phyloP scores from a whole-genome alignment of 2,113 vertebrate genomes.

The Perca flavescens region DNA sequence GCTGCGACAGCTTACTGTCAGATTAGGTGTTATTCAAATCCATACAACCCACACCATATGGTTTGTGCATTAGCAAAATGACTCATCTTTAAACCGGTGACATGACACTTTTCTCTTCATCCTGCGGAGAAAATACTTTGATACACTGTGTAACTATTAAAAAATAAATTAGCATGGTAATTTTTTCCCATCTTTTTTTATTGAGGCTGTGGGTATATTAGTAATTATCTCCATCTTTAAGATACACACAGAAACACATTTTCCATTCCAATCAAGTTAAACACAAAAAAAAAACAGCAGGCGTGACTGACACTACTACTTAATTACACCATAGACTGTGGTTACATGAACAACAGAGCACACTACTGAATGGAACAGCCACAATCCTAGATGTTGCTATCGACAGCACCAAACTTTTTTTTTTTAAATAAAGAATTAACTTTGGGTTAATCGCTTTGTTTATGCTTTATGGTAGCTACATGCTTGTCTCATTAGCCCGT shows the following conservation, averaged over 20 bases:
- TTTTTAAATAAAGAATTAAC: too few relatives aligned
- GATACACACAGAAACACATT: neutral
- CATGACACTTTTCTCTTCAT: constrained; percentile 1
- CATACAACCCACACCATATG: constrained; percentile 13
- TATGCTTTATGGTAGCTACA: too few relatives aligned
- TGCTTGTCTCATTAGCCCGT: too few relatives aligned
- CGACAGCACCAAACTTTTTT: too few relatives aligned
- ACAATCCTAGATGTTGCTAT: too few relatives aligned
- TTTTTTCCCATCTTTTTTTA: neutral
- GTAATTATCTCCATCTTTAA: neutral
- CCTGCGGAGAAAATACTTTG: neutral
- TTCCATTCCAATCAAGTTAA: neutral
- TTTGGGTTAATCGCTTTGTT: too few relatives aligned
- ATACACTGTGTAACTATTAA: neutral
- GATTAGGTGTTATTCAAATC: constrained; percentile 31
- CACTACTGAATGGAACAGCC: neutral
- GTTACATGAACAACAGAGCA: neutral
- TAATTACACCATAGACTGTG: neutral
- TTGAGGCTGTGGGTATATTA: neutral
- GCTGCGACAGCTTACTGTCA: constrained; percentile 21
- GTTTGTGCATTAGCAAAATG: neutral
- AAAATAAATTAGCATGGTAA: neutral
- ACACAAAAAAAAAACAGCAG: neutral
- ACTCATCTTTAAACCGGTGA: constrained; percentile 15
- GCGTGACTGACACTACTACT: neutral